Evolutionary conservation across 1,140 invertebrate genomes (phyloP).

Genomic region (Aphidius gifuensis): DNA sequence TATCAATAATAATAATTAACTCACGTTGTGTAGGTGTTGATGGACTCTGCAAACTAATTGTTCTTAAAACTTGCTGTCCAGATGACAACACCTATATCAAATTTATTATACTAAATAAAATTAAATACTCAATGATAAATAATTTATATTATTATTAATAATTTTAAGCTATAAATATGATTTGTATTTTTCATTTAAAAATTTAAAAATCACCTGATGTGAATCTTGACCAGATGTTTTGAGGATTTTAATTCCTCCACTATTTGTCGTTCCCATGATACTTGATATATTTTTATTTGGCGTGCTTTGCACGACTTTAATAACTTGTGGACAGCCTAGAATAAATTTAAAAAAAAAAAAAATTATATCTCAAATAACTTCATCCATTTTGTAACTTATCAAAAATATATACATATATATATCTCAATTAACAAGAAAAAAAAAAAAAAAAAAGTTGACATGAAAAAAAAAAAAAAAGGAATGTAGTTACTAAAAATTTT

Average conservation of each 20-base stretch:
- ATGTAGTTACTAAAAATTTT: too few species aligned
- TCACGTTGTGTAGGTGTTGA: slow-evolving; percentile 53
- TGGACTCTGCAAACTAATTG: slow-evolving; percentile 53
- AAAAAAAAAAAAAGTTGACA: too few species aligned
- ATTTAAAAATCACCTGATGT: slow-evolving; percentile 8
- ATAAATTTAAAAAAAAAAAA: slow-evolving; percentile 32
- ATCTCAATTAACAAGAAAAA: too few species aligned
- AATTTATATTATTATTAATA: not conserved
- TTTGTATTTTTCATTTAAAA: not conserved
- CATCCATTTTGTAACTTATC: not conserved
- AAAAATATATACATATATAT: not conserved
- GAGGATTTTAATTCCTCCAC: slow-evolving; percentile 55
- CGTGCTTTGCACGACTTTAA: slow-evolving; percentile 62
- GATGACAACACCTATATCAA: slow-evolving; percentile 45
- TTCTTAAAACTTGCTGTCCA: slow-evolving; percentile 55
- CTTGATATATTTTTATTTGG: slow-evolving; percentile 52
- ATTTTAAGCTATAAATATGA: not conserved
- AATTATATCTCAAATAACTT: slow-evolving; percentile 4
- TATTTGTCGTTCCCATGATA: slow-evolving; percentile 52
- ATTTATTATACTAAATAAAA: slow-evolving; percentile 19
- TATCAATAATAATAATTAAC: slow-evolving; percentile 23
- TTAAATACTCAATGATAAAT: slow-evolving; percentile 6
- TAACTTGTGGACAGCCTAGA: slow-evolving; percentile 64
- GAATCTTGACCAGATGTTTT: slow-evolving; percentile 52
- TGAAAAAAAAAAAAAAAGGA: not conserved